phyloP scores from a whole-genome alignment of 2,888 invertebrate species.

The Papilio gigon region DNA sequence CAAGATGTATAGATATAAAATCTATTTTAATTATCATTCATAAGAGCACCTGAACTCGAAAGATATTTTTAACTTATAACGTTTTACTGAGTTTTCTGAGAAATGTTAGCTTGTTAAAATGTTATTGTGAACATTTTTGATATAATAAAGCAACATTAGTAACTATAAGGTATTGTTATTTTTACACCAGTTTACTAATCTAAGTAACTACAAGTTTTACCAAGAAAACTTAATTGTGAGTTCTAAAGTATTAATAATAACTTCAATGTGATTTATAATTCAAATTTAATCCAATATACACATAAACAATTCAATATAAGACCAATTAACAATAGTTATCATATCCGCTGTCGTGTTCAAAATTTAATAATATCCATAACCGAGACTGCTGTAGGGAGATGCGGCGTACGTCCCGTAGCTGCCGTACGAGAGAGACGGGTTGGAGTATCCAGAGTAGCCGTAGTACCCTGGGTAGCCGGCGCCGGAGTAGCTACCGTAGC shows the following conservation, averaged over 20 bases:
- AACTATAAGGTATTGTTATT: too few species aligned
- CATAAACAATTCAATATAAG: slow-evolving; percentile 12
- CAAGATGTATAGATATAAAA: not conserved
- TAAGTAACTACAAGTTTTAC: too few species aligned
- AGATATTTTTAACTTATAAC: not conserved
- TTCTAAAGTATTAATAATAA: not conserved
- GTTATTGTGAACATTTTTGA: too few species aligned
- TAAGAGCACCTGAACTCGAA: not conserved
- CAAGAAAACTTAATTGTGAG: too few species aligned
- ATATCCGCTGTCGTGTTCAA: not conserved
- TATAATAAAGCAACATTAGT: not conserved
- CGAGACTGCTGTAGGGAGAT: slow-evolving; percentile 60
- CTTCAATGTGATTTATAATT: not conserved
- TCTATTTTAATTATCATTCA: not conserved
- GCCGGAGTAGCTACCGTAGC: slow-evolving; percentile 61
- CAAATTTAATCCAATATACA: slow-evolving; percentile 11
- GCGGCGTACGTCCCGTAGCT: slow-evolving; percentile 62
- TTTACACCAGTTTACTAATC: too few species aligned
- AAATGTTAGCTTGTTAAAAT: too few species aligned
- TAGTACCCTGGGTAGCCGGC: slow-evolving; percentile 65
- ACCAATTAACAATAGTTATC: slow-evolving; percentile 11
- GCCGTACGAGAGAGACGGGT: slow-evolving; percentile 58
- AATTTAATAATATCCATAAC: slow-evolving; percentile 65
- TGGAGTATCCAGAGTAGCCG: slow-evolving; percentile 70
- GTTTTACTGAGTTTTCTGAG: not conserved